These are phyloP conservation scores for Cartodere bifasciata DNA, from an alignment of 2,888 invertebrate species.

Conservation along the genomic window DNA sequence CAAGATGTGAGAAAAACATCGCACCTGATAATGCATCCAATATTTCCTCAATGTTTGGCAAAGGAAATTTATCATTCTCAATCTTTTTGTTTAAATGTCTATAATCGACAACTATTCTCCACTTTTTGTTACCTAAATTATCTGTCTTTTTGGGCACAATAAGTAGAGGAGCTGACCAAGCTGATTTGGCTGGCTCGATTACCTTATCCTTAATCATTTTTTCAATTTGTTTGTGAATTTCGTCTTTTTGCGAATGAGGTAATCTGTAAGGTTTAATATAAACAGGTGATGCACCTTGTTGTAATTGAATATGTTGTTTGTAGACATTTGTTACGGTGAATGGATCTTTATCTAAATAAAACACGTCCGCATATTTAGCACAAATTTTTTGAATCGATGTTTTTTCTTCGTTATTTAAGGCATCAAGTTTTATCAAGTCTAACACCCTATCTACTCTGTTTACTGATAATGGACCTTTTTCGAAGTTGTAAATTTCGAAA, in stretches of 20 bases:
- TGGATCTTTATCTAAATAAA: constrained; percentile 14
- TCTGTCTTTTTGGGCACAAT: constrained; percentile 15
- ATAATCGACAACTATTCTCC: constrained; percentile 15
- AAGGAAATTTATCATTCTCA: constrained; percentile 15
- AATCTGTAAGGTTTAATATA: constrained; percentile 16
- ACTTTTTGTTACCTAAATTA: constrained; percentile 13
- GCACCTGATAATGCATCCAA: constrained; percentile 19
- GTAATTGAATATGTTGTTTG: constrained; percentile 15
- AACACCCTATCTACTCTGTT: constrained; percentile 12
- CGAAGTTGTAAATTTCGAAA: constrained; percentile 9
- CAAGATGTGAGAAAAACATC: constrained; percentile 19
- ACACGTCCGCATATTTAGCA: constrained; percentile 14
- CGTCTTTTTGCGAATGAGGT: constrained; percentile 16
- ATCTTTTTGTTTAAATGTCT: constrained; percentile 11
- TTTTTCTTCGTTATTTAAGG: constrained; percentile 12
- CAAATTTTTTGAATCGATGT: constrained; percentile 12
- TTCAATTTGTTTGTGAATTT: constrained; percentile 16
- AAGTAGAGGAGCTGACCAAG: constrained; percentile 16
- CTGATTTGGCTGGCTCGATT: constrained; percentile 16
- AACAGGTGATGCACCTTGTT: constrained; percentile 11
- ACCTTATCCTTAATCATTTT: constrained; percentile 17
- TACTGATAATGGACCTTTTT: constrained; percentile 6
- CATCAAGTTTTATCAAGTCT: constrained; percentile 11
- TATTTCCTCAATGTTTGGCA: constrained; percentile 18
- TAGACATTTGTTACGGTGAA: constrained; percentile 17